Base-by-base conservation (phyloP, 2,113 vertebrate species). In the Myrmophylax atrothorax region DNA sequence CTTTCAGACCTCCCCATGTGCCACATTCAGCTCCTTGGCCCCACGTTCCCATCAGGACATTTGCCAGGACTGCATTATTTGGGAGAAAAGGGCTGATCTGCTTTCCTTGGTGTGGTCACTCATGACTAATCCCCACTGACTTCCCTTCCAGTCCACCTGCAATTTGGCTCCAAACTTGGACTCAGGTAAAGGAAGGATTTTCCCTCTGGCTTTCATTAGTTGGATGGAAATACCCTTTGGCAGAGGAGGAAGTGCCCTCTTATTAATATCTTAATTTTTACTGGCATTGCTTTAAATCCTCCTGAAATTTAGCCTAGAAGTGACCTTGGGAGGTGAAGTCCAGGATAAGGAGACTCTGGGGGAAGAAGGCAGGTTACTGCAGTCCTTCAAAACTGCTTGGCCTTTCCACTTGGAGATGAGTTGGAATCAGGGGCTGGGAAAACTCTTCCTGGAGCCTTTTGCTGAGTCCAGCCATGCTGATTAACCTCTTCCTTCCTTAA, bases 1-100 rank as follows among this genome's bases (percentile, higher is more conserved):
- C 2, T 37, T 63, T 55, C 42, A 22, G 53, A 52, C 2, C 1
- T 67, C 31, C 15, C 13, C 5, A 1, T 46, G 38, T 3, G 4
- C 25, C 8, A 7, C 2, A 3, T 52, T 70, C 0, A 1, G 23
- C 18, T 86, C 63, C 6, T 7, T 64, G 58, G 17, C 10, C 52
- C 87, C 1, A 0, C 28, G 16, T 40, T 40, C 23, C 58, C 10
- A 5, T 12, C 33, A 18, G 58, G 55, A 74, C 9, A 0, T 3
- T 40, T 33, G 33, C 38, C 2, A 2, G 11, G 8, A 8, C 17
- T 35, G 50, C 5, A 7, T 19, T 29, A 9, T 24, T 1, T 62
- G 25, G 22, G 15, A 19, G 18, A 12, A 40, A 29, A 19, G 60
- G 60, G 47, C 4, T 26, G 17, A 64, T 29, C 50, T 63, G 31